These are phyloP conservation scores for Drosophila acutilabella DNA, from an alignment of 2,888 invertebrate species.

Conservation along the genomic window DNA sequence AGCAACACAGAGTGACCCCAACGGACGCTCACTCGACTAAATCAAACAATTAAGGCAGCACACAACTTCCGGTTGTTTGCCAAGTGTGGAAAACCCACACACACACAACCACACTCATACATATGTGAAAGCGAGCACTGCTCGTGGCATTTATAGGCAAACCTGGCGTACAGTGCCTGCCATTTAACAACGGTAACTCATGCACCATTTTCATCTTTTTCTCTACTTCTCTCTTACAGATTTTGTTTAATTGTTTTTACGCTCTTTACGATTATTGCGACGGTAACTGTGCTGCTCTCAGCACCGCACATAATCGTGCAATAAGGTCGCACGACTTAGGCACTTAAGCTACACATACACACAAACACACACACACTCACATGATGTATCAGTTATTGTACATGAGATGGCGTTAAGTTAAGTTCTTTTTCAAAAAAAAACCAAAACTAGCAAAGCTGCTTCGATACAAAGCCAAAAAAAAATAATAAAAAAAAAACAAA, in stretches of 20 bases:
- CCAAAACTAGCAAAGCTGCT: conserved; percentile 63
- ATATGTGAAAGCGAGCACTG: neutral
- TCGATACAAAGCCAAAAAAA: conserved; percentile 53
- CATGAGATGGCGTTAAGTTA: conserved; percentile 56
- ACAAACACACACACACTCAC: conserved; percentile 21
- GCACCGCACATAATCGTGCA: conserved; percentile 98
- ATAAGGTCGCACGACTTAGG: conserved; percentile 86
- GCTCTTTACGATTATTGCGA: conserved; percentile 96
- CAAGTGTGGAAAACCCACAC: conserved; percentile 16
- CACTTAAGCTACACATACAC: conserved; percentile 54
- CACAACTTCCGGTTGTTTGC: conserved; percentile 70
- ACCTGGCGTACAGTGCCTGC: conserved; percentile 41
- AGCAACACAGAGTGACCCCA: conserved; percentile 19
- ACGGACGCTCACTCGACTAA: conserved; percentile 31
- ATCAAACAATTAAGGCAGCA: conserved; percentile 72
- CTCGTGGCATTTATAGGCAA: conserved; percentile 56
- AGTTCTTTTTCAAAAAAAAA: conserved; percentile 69
- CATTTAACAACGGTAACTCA: conserved; percentile 44
- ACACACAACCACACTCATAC: conserved; percentile 2
- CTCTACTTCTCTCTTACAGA: conserved; percentile 85
- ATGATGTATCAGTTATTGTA: conserved; percentile 38
- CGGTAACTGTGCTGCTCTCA: conserved; percentile 95
- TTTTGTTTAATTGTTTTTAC: conserved; percentile 98
- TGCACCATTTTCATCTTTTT: conserved; percentile 30
- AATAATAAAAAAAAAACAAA: conserved; percentile 21